Percentiles rank a stretch among this genome's conserved stretches.
Evolutionary conservation across 2,888 invertebrate species (phyloP).

Genomic region (Drosophila pseudotalamancana): DNA sequence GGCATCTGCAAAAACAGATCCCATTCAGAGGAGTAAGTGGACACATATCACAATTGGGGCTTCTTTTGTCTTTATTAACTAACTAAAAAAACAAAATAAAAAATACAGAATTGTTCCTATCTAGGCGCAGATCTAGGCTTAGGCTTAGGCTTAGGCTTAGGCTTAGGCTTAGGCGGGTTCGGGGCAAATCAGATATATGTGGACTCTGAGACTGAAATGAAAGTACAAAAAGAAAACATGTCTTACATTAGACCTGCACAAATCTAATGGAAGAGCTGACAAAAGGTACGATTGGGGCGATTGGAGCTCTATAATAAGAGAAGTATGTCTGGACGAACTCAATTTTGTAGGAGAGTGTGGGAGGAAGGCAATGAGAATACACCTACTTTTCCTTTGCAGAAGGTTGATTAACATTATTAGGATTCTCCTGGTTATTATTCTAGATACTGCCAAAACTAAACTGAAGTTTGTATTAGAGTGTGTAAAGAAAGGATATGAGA

Average conservation of each 20-base stretch:
- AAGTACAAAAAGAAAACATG: slow-evolving; percentile 60
- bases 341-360: not conserved
- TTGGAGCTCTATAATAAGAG: not conserved
- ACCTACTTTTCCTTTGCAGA: too few relatives aligned
- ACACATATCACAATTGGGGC: slow-evolving; percentile 1
- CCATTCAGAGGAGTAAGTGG: slow-evolving; percentile 15
- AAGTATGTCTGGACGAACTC: too few relatives aligned
- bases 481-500: too few relatives aligned
- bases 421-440: too few relatives aligned
- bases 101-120: slow-evolving; percentile 9
- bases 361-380: not conserved
- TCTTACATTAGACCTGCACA: slow-evolving; percentile 56
- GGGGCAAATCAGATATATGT: slow-evolving; percentile 56
- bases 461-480: too few relatives aligned
- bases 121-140: slow-evolving; percentile 53
- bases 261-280: slow-evolving; percentile 14
- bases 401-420: too few relatives aligned
- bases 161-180: slow-evolving; percentile 42
- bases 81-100: slow-evolving; percentile 38
- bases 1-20: slow-evolving; percentile 89
- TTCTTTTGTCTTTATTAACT: slow-evolving; percentile 60
- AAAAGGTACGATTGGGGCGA: too few relatives aligned
- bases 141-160: slow-evolving; percentile 50
- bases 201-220: slow-evolving; percentile 75
- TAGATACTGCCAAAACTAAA: too few relatives aligned